These are phyloP conservation scores for Lasiurus borealis DNA, from an alignment of 2,113 vertebrate genomes.

Conservation along the genomic window DNA sequence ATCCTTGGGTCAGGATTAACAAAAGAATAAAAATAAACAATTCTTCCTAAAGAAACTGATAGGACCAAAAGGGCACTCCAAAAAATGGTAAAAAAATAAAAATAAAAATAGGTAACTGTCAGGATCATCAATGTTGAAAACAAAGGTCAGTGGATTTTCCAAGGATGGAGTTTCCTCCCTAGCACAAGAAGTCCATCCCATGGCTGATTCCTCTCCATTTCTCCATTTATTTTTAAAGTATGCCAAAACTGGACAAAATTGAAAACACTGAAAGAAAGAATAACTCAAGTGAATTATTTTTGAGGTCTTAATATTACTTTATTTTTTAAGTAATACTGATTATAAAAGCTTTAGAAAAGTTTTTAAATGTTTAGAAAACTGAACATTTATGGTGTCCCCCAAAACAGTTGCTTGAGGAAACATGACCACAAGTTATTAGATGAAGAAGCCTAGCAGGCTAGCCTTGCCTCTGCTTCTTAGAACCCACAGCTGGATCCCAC, in stretches of 20 bases:
- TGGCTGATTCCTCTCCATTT: not conserved
- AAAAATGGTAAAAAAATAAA: not conserved
- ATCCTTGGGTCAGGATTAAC: too few species aligned
- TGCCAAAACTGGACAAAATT: slow-evolving; percentile 17
- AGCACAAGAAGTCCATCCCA: not conserved
- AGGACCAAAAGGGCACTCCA: not conserved
- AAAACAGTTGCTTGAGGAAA: not conserved
- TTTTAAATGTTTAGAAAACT: too few species aligned
- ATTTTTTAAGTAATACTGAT: not conserved
- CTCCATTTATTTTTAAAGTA: slow-evolving; percentile 2
- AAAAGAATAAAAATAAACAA: too few species aligned
- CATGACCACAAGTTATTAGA: slow-evolving; percentile 9
- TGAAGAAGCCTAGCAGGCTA: not conserved
- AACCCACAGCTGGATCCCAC: not conserved
- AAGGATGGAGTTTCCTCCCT: not conserved
- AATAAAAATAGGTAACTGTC: not conserved
- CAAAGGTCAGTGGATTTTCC: not conserved
- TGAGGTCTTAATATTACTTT: not conserved
- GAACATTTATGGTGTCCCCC: not conserved
- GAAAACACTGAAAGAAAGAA: slow-evolving; percentile 18
- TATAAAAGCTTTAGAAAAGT: slow-evolving; percentile 25
- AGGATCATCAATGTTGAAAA: slow-evolving; percentile 13
- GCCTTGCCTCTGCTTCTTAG: not conserved
- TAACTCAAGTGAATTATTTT: slow-evolving; percentile 21
- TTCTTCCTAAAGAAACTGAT: not conserved